phyloP scores from a whole-genome alignment of 2,113 vertebrate genomes.

The Echinops telfairi region DNA sequence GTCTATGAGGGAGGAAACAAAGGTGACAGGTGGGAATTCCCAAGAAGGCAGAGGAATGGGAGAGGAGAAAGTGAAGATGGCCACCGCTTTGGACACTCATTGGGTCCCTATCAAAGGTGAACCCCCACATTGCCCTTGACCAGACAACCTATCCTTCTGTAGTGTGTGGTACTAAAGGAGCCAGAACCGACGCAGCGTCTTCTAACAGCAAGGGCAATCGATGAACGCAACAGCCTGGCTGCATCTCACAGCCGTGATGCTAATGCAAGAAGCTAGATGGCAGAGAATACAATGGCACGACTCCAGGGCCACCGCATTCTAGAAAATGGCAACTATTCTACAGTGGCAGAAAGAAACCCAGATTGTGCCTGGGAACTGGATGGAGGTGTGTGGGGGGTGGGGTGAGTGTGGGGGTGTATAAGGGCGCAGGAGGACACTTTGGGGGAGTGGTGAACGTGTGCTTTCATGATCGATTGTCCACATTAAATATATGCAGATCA shows the following conservation, averaged over 20 bases:
- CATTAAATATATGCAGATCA: slow-evolving; percentile 1
- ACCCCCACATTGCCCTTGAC: neutral
- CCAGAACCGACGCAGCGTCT: neutral
- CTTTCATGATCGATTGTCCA: neutral
- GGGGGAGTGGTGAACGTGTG: too few relatives aligned
- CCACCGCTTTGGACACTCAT: neutral
- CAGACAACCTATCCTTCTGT: neutral
- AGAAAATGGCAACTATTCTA: neutral
- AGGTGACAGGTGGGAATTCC: neutral
- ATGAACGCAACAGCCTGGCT: neutral
- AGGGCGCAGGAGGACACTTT: neutral
- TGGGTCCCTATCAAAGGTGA: neutral
- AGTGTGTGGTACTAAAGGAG: too few relatives aligned
- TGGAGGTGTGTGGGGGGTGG: too few relatives aligned
- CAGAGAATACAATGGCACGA: neutral
- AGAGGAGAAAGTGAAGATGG: neutral
- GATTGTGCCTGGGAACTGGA: neutral
- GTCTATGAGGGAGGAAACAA: neutral
- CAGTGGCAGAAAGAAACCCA: neutral
- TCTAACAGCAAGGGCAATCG: neutral
- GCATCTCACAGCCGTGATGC: neutral
- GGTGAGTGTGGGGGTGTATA: neutral
- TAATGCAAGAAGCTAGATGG: neutral
- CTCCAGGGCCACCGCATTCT: neutral
- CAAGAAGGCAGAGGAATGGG: neutral